Evolutionary conservation across 2,888 invertebrate species (phyloP).

Genomic region (Pyrrhosoma nymphula): DNA sequence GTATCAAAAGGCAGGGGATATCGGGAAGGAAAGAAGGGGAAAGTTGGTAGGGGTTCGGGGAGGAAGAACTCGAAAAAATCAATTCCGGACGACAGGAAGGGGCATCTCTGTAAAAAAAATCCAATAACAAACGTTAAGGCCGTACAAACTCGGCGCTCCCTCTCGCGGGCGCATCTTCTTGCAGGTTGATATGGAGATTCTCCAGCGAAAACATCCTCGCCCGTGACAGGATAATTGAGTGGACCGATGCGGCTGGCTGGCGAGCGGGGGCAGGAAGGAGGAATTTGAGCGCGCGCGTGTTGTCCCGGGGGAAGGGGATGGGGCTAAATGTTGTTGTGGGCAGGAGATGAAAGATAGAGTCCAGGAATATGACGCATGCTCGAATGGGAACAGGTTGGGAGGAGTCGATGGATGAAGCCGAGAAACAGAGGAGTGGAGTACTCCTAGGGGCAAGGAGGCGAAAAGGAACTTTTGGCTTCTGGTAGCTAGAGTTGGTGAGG

Average conservation of each 20-base stretch:
- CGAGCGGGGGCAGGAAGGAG: conserved; percentile 22
- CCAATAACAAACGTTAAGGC: conserved; percentile 1
- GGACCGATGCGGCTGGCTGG: background rate
- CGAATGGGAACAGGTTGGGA: background rate
- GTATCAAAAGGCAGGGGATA: too few relatives aligned
- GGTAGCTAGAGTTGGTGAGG: background rate
- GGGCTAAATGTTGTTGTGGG: conserved; percentile 11
- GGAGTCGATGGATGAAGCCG: background rate
- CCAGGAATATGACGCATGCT: conserved; percentile 48
- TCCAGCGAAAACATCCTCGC: conserved; percentile 38
- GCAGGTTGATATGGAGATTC: conserved; percentile 27
- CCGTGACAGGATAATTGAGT: conserved; percentile 57
- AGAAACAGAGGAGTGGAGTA: background rate
- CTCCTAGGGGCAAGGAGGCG: too few relatives aligned
- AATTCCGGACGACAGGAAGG: background rate
- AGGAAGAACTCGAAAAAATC: background rate
- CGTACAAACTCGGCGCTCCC: background rate
- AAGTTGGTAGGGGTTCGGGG: background rate
- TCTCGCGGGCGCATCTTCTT: background rate
- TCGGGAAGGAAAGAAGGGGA: too few relatives aligned
- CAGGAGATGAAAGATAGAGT: conserved; percentile 45
- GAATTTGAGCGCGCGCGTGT: background rate
- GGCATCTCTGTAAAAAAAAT: background rate
- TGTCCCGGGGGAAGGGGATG: background rate
- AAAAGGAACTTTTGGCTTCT: too few relatives aligned